phyloP scores from a whole-genome alignment of 2,797 vertebrate genomes.

The Sternarchorhynchus goeldii region DNA sequence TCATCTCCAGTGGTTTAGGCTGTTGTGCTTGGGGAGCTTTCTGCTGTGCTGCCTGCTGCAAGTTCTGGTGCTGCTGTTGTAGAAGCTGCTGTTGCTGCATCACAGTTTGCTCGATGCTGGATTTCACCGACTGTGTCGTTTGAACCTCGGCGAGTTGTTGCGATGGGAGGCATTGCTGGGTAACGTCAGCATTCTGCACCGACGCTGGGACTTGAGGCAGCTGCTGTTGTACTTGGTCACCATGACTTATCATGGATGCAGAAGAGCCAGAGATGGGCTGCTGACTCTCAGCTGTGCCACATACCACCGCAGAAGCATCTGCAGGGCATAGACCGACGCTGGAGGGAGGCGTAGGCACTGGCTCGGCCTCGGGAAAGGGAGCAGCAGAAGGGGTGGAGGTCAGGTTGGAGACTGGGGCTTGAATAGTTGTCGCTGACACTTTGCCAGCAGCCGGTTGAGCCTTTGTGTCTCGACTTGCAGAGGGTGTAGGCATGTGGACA shows the following conservation, averaged over 20 bases:
- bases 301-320: constrained; percentile 52
- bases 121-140: constrained; percentile 27
- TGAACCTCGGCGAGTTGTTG: constrained; percentile 40
- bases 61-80: constrained; percentile 53
- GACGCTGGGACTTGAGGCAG: constrained; percentile 14
- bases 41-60: constrained; percentile 37
- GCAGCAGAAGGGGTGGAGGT: constrained; percentile 44
- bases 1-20: constrained; percentile 1
- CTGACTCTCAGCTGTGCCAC: constrained; percentile 57
- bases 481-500: constrained; percentile 35
- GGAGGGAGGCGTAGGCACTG: constrained; percentile 54
- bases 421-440: constrained; percentile 52
- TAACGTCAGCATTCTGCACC: constrained; percentile 28
- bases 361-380: constrained; percentile 49
- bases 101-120: constrained; percentile 22
- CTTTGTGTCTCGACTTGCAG: constrained; percentile 46
- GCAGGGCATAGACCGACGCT: constrained; percentile 58
- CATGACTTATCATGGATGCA: constrained; percentile 56
- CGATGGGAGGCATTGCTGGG: constrained; percentile 24
- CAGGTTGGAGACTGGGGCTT: constrained; percentile 54
- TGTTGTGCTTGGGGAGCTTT: constrained; percentile 20
- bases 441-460: constrained; percentile 47
- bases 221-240: constrained; percentile 42
- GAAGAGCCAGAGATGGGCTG: constrained; percentile 55
- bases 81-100: constrained; percentile 58